A percentile compares a stretch with the other conserved stretches of the same genome.
Conservation (phyloP, 2,797 vertebrate species). For the Cynodonichthys magdalenae region DNA sequence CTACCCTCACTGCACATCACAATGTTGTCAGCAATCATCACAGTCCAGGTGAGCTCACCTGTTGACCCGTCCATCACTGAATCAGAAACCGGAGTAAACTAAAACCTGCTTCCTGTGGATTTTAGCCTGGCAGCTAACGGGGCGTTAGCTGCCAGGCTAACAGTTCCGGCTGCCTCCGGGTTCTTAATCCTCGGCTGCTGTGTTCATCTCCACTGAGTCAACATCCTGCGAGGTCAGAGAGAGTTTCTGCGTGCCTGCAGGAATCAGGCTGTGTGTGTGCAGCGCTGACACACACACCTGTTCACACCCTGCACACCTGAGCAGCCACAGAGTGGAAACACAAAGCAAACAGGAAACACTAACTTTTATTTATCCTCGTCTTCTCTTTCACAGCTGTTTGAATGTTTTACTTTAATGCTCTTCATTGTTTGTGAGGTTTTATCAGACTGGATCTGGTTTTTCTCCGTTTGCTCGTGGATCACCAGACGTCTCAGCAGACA, state of each 20-base stretch:
- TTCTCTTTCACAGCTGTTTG: neutral
- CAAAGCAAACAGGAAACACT: constrained; percentile 25
- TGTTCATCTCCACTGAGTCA: constrained; percentile 24
- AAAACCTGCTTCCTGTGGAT: too few relatives aligned
- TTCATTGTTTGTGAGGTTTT: neutral
- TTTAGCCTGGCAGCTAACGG: too few relatives aligned
- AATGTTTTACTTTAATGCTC: neutral
- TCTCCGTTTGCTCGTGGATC: constrained; percentile 17
- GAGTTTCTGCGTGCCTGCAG: constrained; percentile 31
- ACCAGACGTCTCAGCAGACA: neutral
- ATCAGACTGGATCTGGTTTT: too few relatives aligned
- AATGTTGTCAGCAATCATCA: too few relatives aligned
- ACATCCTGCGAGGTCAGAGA: constrained; percentile 24
- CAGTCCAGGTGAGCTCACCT: too few relatives aligned
- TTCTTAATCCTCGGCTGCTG: constrained; percentile 4
- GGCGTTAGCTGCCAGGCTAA: neutral
- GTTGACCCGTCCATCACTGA: too few relatives aligned
- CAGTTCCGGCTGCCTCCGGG: neutral
- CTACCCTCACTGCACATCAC: too few relatives aligned
- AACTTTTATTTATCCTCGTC: neutral
- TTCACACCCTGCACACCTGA: constrained; percentile 40
- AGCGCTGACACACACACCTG: constrained; percentile 21
- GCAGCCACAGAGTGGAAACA: constrained; percentile 1
- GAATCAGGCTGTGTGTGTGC: constrained; percentile 21
- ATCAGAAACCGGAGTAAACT: too few relatives aligned